Base-by-base conservation (phyloP, 2,888 invertebrate species). In the Oscheius sp. region DNA sequence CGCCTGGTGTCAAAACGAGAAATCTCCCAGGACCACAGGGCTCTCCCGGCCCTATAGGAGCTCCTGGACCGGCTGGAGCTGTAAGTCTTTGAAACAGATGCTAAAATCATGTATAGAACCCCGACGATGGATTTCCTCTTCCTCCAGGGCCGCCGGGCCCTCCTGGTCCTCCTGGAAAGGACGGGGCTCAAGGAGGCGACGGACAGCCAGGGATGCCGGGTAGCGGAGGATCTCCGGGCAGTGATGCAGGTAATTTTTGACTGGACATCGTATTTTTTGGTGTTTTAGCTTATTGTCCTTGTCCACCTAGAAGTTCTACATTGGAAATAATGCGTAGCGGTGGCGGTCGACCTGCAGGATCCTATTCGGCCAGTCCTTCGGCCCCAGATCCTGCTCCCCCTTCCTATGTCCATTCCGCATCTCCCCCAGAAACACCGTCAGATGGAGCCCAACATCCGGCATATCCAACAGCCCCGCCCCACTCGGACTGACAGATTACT, bases 381-480 rank as follows among this genome's bases (percentile, higher is more conserved):
- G 43, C 35, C 43, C 43, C 18, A n/a, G n/a, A n/a, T n/a, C 6
- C 61, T 23, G 41, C 16, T n/a, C 45, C 61, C 29, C 2, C 43
- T 45, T 12, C 61, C 18, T 16, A 21, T 69, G 70, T 45, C 71
- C 66, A 59, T 72, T 69, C 25, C 69, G 69, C 59, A 76, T 69
- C 53, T 59, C 74, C 35, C 69, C 41, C 61, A 18, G 43, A 45
- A 41, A 9, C 43, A 1, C 35, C 61, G n/a, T 6, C 61, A 23
- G 41, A 9, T 25, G 61, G 25, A 2, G 41, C 61, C 18, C 43
- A 61, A 41, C 61, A 41, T 5, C 61, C 61, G n/a, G 61, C 61
- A n/a, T 61, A 61, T 12, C 61, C 61, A 1, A 41, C 61, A 18
- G 43, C 61, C n/a, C 61, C 35, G 13, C 21, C 43, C n/a, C 9